Base-by-base conservation (phyloP, 1,140 invertebrate genomes). In the Bathynomus jamesi region DNA sequence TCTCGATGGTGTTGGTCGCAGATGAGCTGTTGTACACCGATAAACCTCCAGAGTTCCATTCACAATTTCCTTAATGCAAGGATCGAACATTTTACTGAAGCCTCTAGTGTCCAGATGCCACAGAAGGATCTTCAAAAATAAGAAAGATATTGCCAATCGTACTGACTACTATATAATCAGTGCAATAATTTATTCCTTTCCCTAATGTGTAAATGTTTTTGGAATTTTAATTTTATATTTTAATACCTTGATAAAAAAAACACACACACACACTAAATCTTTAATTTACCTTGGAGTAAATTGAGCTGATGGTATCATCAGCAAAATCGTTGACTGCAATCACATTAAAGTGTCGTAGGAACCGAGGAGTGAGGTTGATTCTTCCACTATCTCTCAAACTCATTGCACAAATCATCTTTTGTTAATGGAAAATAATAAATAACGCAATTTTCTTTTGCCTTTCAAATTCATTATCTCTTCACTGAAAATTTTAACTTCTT, bases 11-110 rank as follows among this genome's bases (percentile, higher is more conserved):
- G 94, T 97, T 5, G 96, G 95, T 61, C 97, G 82, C 25, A 98
- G 84, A 84, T 92, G 90, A 8, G 84, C 78, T 76, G 92, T 86
- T 72, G 93, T 91, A 78, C 89, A 83, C 80, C 95, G 94, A 81
- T 97, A 97, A 1, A 98, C 86, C 67, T 90, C 87, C 61, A 98
- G 82, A 4, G 95, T 97, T 0, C 91, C 93, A 27, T 84, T 80
- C 0, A 98, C 93, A 62, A 98, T 86, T 83, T 97, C 89, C 75
- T 94, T 89, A 63, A 96, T 92, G 78, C 91, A 93, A 0, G 92
- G 90, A 85, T 96, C 93, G 82, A 98, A 98, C 71, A 96, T 94
- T 82, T 95, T 95, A 60, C 91, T 91, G 84, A 98, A 98, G 53
- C 94, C 94, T 82, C 89, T 89, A 1, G 91, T 91, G 80, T 94